Conservation (phyloP, 2,113 vertebrate genomes). For the Ornithorhynchus anatinus region DNA sequence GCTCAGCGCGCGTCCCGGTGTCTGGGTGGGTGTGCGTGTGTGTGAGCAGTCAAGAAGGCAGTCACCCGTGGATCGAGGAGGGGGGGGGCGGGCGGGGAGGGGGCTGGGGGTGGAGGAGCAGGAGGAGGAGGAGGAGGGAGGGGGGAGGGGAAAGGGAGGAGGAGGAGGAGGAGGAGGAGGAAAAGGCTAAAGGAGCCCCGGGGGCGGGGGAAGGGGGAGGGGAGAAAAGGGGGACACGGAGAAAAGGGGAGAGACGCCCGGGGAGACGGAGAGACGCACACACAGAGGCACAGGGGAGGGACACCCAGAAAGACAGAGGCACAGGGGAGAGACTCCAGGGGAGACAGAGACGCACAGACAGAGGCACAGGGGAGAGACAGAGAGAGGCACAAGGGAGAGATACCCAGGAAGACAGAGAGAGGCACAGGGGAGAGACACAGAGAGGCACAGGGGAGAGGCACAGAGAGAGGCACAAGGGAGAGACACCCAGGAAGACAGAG, state of each 20-base stretch:
- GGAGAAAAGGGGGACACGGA: neutral
- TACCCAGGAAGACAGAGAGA: constrained; percentile 9
- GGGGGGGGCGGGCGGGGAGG: constrained; percentile 7
- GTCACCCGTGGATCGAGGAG: too few species aligned
- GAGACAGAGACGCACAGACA: too few species aligned
- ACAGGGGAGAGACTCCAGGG: too few species aligned
- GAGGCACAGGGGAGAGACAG: too few species aligned
- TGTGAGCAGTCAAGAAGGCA: too few species aligned
- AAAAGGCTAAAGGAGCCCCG: constrained; percentile 35
- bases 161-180: constrained; percentile 11
- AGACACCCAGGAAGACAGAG: neutral
- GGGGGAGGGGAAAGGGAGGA: neutral
- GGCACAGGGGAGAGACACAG: too few species aligned
- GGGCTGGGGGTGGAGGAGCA: constrained; percentile 30
- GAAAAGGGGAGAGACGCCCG: neutral
- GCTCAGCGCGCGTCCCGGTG: too few species aligned
- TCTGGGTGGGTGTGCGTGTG: too few species aligned
- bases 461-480: neutral
- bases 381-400: too few species aligned
- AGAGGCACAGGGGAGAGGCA: neutral
- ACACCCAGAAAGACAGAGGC: too few species aligned
- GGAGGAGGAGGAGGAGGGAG: neutral
- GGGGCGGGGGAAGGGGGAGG: constrained; percentile 28
- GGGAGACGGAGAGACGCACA: constrained; percentile 21
- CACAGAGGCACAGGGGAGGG: too few species aligned